Evolutionary conservation across 92 coral and sea anemone species (phyloP).

Genomic region (Zoanthus gigantus): DNA sequence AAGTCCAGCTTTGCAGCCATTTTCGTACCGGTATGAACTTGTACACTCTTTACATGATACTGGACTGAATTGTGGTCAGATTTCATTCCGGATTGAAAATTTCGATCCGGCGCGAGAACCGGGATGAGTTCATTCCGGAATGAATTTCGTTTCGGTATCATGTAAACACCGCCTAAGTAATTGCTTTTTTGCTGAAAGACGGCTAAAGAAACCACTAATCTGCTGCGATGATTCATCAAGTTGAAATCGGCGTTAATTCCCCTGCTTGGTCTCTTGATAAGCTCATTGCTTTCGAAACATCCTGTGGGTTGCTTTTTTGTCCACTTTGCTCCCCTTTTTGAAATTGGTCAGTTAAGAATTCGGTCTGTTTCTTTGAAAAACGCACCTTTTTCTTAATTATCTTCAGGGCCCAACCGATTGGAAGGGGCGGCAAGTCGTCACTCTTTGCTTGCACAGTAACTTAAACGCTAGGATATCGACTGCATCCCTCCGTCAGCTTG

Average conservation of each 20-base stretch:
- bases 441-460: background rate
- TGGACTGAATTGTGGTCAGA: too few species aligned
- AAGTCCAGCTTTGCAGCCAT: too few species aligned
- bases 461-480: conserved; percentile 29
- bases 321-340: conserved; percentile 45
- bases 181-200: conserved; percentile 61
- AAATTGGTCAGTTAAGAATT: conserved; percentile 52
- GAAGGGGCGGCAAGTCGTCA: background rate
- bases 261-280: conserved; percentile 46
- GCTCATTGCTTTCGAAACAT: conserved; percentile 52
- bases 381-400: conserved; percentile 46
- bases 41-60: too few species aligned
- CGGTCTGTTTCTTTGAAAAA: conserved; percentile 46
- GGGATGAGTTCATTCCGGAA: too few species aligned
- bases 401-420: conserved; percentile 47
- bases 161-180: too few species aligned
- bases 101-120: too few species aligned
- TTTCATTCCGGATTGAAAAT: too few species aligned
- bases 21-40: too few species aligned
- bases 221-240: conserved; percentile 51
- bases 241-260: conserved; percentile 40
- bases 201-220: conserved; percentile 46
- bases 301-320: conserved; percentile 51
- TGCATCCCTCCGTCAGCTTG: conserved; percentile 33
- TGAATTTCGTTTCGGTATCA: too few species aligned